A percentile compares a stretch with the other conserved stretches of the same genome.
phyloP scores from a whole-genome alignment of 2,888 invertebrate genomes.

The Patella pellucida region DNA sequence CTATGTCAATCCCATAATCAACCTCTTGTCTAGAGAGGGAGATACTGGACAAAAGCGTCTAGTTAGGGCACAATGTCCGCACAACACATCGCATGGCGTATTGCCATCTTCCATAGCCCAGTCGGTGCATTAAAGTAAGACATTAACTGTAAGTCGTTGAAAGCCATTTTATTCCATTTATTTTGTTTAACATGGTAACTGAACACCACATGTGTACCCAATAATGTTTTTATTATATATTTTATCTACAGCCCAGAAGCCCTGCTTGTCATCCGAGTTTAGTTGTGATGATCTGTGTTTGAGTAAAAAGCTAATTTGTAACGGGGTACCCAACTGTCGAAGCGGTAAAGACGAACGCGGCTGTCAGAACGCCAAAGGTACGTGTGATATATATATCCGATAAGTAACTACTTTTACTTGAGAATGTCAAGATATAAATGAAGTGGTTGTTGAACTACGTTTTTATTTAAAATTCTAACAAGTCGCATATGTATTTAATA shows the following conservation, averaged over 20 bases:
- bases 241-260: constrained; percentile 1
- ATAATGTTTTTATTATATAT: background rate
- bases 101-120: too few relatives aligned
- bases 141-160: background rate
- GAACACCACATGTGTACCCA: too few relatives aligned
- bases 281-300: constrained; percentile 54
- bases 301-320: constrained; percentile 54
- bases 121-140: background rate
- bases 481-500: too few relatives aligned
- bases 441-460: background rate
- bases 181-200: background rate
- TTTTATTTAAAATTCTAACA: background rate
- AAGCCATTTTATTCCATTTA: background rate
- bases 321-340: constrained; percentile 62
- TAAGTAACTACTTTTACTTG: too few relatives aligned
- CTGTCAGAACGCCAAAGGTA: constrained; percentile 30
- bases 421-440: background rate
- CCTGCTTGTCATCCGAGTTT: constrained; percentile 34
- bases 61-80: too few relatives aligned
- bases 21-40: too few relatives aligned
- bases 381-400: background rate
- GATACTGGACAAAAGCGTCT: too few relatives aligned
- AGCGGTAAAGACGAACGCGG: constrained; percentile 51
- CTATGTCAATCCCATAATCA: too few relatives aligned
- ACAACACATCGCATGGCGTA: too few relatives aligned